phyloP scores from a whole-genome alignment of 2,888 invertebrate species.

The Hirtodrosophila confusa region DNA sequence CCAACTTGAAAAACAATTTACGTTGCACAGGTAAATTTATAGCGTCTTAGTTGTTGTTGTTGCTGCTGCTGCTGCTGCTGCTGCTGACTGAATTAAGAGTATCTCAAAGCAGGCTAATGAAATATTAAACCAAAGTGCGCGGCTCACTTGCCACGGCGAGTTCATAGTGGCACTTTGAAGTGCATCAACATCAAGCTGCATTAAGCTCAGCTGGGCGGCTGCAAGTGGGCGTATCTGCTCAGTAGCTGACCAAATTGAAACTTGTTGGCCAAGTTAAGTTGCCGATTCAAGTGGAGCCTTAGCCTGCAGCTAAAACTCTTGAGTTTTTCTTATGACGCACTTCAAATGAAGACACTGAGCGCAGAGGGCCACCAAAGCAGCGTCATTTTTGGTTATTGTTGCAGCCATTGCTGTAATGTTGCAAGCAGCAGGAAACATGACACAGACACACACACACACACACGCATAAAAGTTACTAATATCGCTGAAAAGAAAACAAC shows the following conservation, averaged over 20 bases:
- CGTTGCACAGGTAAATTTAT: slow-evolving; percentile 53
- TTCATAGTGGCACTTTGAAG: slow-evolving; percentile 46
- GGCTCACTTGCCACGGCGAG: slow-evolving; percentile 37
- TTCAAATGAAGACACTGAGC: slow-evolving; percentile 71
- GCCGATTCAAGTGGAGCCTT: slow-evolving; percentile 18
- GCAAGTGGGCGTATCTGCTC: too few relatives aligned
- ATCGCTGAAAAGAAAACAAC: slow-evolving; percentile 63
- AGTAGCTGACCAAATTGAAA: slow-evolving; percentile 39
- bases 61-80: slow-evolving; percentile 28
- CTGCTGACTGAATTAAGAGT: slow-evolving; percentile 50
- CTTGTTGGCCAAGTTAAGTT: slow-evolving; percentile 24
- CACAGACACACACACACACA: slow-evolving; percentile 20
- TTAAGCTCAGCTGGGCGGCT: slow-evolving; percentile 3
- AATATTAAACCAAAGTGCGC: slow-evolving; percentile 63
- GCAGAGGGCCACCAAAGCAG: slow-evolving; percentile 49
- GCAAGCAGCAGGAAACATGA: slow-evolving; percentile 47
- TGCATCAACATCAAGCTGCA: slow-evolving; percentile 40
- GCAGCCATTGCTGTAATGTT: slow-evolving; percentile 56
- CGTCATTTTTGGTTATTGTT: slow-evolving; percentile 53
- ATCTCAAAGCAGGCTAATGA: slow-evolving; percentile 68
- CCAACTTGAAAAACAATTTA: slow-evolving; percentile 63
- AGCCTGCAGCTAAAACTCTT: slow-evolving; percentile 32
- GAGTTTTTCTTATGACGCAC: slow-evolving; percentile 49
- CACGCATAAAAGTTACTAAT: slow-evolving; percentile 44
- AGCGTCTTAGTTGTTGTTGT: slow-evolving; percentile 15